phyloP scores from a whole-genome alignment of 2,797 vertebrate species.

The Phoxinus dragarum region DNA sequence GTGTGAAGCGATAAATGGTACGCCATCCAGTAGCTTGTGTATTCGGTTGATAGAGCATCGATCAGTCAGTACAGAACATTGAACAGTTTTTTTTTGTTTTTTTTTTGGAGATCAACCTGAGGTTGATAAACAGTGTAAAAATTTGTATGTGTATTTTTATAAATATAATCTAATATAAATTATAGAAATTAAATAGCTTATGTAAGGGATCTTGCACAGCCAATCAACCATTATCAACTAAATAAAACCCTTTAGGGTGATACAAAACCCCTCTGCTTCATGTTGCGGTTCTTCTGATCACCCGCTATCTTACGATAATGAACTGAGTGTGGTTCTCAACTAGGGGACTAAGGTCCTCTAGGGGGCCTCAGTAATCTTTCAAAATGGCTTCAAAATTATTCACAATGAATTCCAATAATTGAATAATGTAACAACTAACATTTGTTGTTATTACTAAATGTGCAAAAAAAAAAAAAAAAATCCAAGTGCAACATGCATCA shows the following conservation, averaged over 20 bases:
- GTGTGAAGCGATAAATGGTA: not conserved
- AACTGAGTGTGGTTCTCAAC: not conserved
- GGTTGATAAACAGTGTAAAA: not conserved
- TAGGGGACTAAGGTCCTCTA: not conserved
- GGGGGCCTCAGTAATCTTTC: not conserved
- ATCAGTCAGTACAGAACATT: not conserved
- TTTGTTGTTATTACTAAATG: not conserved
- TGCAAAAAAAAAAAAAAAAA: not conserved
- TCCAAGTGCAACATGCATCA: not conserved
- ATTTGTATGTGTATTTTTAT: not conserved
- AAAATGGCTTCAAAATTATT: not conserved
- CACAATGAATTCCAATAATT: not conserved
- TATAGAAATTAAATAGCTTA: not conserved
- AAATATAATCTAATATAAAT: not conserved
- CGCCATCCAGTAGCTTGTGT: slow-evolving; percentile 3
- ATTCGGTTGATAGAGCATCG: not conserved
- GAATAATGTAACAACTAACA: not conserved
- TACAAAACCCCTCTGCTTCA: not conserved
- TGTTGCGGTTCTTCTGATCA: not conserved
- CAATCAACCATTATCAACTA: not conserved
- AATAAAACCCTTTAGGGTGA: not conserved
- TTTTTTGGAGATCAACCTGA: too few species aligned
- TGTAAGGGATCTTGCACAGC: not conserved
- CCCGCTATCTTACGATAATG: not conserved
- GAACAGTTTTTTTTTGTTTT: not conserved